These are phyloP conservation scores for Spongia lamella DNA, from an alignment of 37 sponge, comb jelly and placozoan species.

Conservation along the genomic window DNA sequence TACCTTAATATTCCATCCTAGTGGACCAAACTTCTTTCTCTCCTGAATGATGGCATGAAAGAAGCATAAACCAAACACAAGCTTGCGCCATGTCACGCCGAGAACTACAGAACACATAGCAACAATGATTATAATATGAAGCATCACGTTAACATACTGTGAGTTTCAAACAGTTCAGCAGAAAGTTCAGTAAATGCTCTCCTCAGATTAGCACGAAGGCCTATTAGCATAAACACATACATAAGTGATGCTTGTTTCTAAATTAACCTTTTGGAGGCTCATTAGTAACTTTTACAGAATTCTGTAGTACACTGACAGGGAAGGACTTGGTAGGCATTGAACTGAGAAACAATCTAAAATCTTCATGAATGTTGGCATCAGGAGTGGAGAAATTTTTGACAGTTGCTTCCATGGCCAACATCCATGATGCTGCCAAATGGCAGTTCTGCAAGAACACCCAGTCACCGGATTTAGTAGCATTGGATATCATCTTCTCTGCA, in stretches of 20 bases:
- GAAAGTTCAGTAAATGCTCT: constrained; percentile 91
- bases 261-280: constrained; percentile 93
- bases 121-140: not conserved
- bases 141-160: constrained; percentile 42
- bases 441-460: constrained; percentile 99
- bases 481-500: constrained; percentile 89
- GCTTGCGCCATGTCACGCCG: constrained; percentile 84
- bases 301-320: constrained; percentile 96
- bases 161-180: constrained; percentile 88
- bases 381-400: constrained; percentile 82
- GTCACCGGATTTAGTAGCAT: constrained; percentile 83
- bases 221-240: constrained; percentile 12
- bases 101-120: constrained; percentile 40
- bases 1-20: constrained; percentile 97
- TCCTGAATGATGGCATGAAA: constrained; percentile 98
- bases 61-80: constrained; percentile 97
- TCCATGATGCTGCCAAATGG: constrained; percentile 98
- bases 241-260: not conserved
- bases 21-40: constrained; percentile 98
- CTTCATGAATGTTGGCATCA: constrained; percentile 78
- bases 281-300: constrained; percentile 98
- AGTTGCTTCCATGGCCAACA: constrained; percentile 92
- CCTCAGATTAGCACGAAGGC: constrained; percentile 87
- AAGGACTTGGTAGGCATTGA: constrained; percentile 95
- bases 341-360: constrained; percentile 94